Evolutionary conservation across 1,140 invertebrate species (phyloP).

Genomic region (Rhyacophila brunnea): DNA sequence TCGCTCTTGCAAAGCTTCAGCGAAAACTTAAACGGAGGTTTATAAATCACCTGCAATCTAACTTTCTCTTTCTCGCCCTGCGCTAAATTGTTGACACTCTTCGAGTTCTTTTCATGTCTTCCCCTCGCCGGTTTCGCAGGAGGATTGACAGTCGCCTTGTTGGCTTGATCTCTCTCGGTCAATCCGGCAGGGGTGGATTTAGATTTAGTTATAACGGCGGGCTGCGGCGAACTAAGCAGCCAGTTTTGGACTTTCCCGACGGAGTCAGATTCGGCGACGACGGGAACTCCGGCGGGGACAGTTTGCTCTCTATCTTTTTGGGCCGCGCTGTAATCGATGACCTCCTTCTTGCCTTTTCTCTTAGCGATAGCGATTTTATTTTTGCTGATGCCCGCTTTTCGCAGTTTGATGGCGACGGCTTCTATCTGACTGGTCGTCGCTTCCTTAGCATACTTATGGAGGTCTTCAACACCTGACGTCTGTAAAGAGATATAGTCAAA

Average conservation of each 20-base stretch:
- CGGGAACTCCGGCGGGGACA: slow-evolving; percentile 39
- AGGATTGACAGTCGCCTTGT: slow-evolving; percentile 40
- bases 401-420: slow-evolving; percentile 31
- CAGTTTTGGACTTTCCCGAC: slow-evolving; percentile 81
- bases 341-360: slow-evolving; percentile 60
- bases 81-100: slow-evolving; percentile 53
- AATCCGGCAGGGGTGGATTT: slow-evolving; percentile 70
- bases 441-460: slow-evolving; percentile 20
- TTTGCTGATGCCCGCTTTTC: slow-evolving; percentile 29
- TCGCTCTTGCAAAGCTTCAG: slow-evolving; percentile 71
- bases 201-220: slow-evolving; percentile 60
- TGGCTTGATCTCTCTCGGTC: slow-evolving; percentile 46
- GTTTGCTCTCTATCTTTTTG: slow-evolving; percentile 54
- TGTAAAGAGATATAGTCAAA: too few species aligned
- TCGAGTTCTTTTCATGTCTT: slow-evolving; percentile 42
- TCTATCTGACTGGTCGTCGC: slow-evolving; percentile 20
- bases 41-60: slow-evolving; percentile 79
- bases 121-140: slow-evolving; percentile 28
- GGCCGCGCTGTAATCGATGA: slow-evolving; percentile 73
- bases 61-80: slow-evolving; percentile 63
- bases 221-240: slow-evolving; percentile 72
- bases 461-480: slow-evolving; percentile 12
- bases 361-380: slow-evolving; percentile 32
- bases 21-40: slow-evolving; percentile 82
- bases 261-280: slow-evolving; percentile 60